Evolutionary conservation across 2,797 vertebrate species (phyloP), one percentile per base, ranked within the genome.

Genomic region (Myotis planiceps): DNA sequence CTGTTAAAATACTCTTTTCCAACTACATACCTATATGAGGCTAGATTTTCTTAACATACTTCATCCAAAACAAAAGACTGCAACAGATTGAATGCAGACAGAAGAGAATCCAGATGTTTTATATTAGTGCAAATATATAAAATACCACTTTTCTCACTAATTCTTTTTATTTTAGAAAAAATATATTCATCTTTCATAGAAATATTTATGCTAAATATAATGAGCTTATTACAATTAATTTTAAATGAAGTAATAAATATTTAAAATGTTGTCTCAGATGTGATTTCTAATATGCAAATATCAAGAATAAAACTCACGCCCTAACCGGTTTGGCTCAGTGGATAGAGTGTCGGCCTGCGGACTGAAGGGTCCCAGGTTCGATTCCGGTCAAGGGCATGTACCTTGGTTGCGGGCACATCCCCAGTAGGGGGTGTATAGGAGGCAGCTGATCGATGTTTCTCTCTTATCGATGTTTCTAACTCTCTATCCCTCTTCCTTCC

Each of bases 161-260:
- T 55, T 76, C 13, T 63, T 66, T 93, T 68, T 53, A 6, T 83
- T 49, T 76, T 71, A 78, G 32, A 78, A 92, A 92, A 92, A 78
- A 65, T 37, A 37, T 69, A 51, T 29, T 55, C 51, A 49, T 49
- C 69, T 82, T 88, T 72, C 65, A 72, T 29, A 65, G 32, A 63
- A 79, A 71, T 25, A 37, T 76, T 91, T 66, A 65, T 37, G 18
- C 29, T 79, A 92, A 84, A 83, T 49, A 34, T 92, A 71, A 32
- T 88, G 45, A 51, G n/a, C 69, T 88, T 51, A 80, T 85, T 85
- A 27, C n/a, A 82, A 51, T 27, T 88, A 79, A 74, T 14, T 92
- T 89, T 58, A 85, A 81, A 53, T 88, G n/a, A 84, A 72, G 5
- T 29, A 60, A 75, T 85, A 66, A 69, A 37, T 37, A 84, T 72